Percentiles rank a stretch among this genome's conserved stretches.
phyloP scores from a whole-genome alignment of 2,888 invertebrate genomes.

The Spialia ferax region DNA sequence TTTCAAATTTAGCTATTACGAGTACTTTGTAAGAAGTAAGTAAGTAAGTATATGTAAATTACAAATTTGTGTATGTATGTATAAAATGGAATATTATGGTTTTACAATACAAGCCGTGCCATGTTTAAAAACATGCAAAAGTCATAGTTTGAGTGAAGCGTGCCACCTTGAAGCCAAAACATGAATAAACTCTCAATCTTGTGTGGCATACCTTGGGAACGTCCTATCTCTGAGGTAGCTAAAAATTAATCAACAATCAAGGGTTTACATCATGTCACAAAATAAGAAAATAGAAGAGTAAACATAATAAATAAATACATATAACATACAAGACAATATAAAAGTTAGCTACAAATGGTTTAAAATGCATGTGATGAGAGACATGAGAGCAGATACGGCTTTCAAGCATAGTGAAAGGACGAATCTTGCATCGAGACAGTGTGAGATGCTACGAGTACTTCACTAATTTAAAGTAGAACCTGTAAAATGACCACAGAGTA shows the following conservation, averaged over 20 bases:
- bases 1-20: conserved; percentile 38
- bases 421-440: conserved; percentile 23
- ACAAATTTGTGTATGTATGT: background rate
- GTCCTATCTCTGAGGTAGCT: conserved; percentile 98
- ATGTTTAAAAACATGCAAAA: conserved; percentile 73
- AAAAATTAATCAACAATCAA: conserved; percentile 75
- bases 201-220: conserved; percentile 93
- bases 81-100: background rate
- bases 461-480: conserved; percentile 24
- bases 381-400: conserved; percentile 30
- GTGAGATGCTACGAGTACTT: conserved; percentile 20
- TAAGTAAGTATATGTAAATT: conserved; percentile 26
- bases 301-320: conserved; percentile 27
- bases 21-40: conserved; percentile 16
- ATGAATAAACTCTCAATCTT: conserved; percentile 65
- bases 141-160: conserved; percentile 65
- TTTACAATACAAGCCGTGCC: conserved; percentile 72
- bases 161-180: conserved; percentile 79
- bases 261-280: conserved; percentile 43
- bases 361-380: conserved; percentile 29
- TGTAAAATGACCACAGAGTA: conserved; percentile 26
- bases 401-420: conserved; percentile 29
- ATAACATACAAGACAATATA: conserved; percentile 47
- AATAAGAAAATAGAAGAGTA: conserved; percentile 14
- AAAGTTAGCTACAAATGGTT: conserved; percentile 38